phyloP scores from a whole-genome alignment of 2,888 invertebrate genomes.

The Rhagonycha fulva region DNA sequence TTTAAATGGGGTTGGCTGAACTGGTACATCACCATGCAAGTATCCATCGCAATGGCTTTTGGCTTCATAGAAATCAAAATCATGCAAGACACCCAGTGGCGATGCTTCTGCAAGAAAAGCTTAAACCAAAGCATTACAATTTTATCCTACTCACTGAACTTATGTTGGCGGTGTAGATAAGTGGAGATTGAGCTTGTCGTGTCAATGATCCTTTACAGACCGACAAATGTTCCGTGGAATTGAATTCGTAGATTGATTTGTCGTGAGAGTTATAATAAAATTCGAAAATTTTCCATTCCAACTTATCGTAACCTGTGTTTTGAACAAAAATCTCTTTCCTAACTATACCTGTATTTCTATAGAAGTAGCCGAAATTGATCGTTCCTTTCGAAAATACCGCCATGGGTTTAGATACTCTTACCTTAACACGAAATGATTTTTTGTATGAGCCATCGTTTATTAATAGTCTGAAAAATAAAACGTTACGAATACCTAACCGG shows the following conservation, averaged over 20 bases:
- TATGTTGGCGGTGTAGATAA: background rate
- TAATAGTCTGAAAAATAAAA: constrained; percentile 16
- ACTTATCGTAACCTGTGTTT: constrained; percentile 34
- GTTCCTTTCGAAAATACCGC: constrained; percentile 35
- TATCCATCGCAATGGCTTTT: constrained; percentile 14
- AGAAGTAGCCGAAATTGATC: constrained; percentile 43
- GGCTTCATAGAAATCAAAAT: constrained; percentile 25
- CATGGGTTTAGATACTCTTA: constrained; percentile 22
- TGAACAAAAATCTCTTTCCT: constrained; percentile 37
- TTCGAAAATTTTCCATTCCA: constrained; percentile 44
- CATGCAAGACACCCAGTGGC: constrained; percentile 33
- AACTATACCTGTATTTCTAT: constrained; percentile 32
- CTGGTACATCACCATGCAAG: constrained; percentile 44
- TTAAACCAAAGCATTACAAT: background rate
- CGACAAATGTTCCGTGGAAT: constrained; percentile 4
- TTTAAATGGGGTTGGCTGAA: constrained; percentile 39
- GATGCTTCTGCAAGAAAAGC: constrained; percentile 12
- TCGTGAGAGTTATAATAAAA: constrained; percentile 36
- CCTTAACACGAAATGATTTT: constrained; percentile 11
- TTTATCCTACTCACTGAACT: background rate
- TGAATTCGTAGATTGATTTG: background rate
- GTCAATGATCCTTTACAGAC: background rate
- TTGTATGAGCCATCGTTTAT: constrained; percentile 19
- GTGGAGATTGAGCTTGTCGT: background rate
- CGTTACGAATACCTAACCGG: too few relatives aligned